Evolutionary conservation across 1,140 invertebrate species (phyloP).

Genomic region (Caenorhabditis latens): DNA sequence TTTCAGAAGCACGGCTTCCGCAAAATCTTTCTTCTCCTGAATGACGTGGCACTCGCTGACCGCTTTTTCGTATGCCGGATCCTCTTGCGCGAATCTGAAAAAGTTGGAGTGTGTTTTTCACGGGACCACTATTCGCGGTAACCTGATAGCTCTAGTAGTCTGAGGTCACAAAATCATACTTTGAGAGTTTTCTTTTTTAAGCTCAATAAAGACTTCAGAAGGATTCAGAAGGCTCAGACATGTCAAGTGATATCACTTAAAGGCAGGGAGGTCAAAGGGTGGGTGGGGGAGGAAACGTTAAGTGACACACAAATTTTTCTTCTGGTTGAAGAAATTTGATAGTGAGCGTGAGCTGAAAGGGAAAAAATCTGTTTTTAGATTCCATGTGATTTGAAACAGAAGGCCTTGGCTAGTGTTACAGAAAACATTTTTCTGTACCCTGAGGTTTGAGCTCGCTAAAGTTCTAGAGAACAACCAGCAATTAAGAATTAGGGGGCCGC

Average conservation of each 20-base stretch:
- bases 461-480: not conserved
- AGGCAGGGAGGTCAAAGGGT: not conserved
- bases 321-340: not conserved
- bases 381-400: not conserved
- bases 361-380: conserved; percentile 1
- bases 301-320: not conserved
- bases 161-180: conserved; percentile 31
- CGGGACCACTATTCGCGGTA: not conserved
- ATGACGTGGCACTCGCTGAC: conserved; percentile 71
- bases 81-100: conserved; percentile 71
- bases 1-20: conserved; percentile 70
- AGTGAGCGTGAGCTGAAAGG: not conserved
- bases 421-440: not conserved
- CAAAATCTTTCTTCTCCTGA: conserved; percentile 59
- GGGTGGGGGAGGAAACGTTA: not conserved
- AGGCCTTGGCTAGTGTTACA: no score
- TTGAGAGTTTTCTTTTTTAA: not conserved
- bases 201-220: not conserved
- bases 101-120: not conserved
- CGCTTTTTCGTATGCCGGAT: conserved; percentile 69
- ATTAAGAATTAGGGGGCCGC: not conserved
- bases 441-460: not conserved
- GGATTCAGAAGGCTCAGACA: not conserved
- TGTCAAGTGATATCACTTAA: conserved; percentile 29
- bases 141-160: not conserved